Percentiles rank a stretch among this genome's conserved stretches.
Evolutionary conservation across 2,888 invertebrate genomes (phyloP).

Genomic region (Lasioglossum morio): DNA sequence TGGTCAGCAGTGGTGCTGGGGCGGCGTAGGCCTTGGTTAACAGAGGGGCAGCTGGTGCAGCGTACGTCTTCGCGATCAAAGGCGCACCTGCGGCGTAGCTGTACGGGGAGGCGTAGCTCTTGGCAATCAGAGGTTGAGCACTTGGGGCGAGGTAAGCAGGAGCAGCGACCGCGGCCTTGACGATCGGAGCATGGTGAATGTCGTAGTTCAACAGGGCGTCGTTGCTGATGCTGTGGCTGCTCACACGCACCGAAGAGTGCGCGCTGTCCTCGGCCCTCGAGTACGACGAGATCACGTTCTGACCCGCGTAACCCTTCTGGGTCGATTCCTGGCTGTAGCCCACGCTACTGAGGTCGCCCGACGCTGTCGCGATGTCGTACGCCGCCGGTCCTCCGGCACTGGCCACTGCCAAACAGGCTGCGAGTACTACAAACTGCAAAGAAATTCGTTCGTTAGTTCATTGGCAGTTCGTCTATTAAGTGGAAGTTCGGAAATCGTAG

Average conservation of each 20-base stretch:
- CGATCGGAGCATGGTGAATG: constrained; percentile 61
- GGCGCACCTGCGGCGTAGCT: constrained; percentile 27
- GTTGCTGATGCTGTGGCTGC: constrained; percentile 76
- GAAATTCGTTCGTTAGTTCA: neutral
- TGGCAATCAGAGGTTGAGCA: constrained; percentile 42
- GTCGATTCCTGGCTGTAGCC: constrained; percentile 78
- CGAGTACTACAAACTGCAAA: constrained; percentile 70
- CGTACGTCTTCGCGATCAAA: constrained; percentile 30
- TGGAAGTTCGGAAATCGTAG: neutral
- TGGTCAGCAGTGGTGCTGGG: constrained; percentile 22
- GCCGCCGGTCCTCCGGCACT: constrained; percentile 75
- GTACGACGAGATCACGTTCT: constrained; percentile 77
- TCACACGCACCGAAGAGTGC: constrained; percentile 76
- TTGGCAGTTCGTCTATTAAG: neutral
- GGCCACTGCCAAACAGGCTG: constrained; percentile 72
- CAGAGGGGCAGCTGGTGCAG: constrained; percentile 26
- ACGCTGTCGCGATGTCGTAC: constrained; percentile 75
- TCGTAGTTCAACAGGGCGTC: constrained; percentile 68
- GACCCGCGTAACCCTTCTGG: constrained; percentile 78
- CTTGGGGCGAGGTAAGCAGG: constrained; percentile 25
- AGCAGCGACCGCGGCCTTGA: constrained; percentile 43
- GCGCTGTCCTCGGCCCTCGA: constrained; percentile 76
- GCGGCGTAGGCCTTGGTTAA: constrained; percentile 27
- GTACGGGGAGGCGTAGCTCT: constrained; percentile 62
- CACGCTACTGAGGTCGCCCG: constrained; percentile 73